Evolutionary conservation across 2,797 vertebrate genomes (phyloP).

Genomic region (Ctenopoma kingsleyae): DNA sequence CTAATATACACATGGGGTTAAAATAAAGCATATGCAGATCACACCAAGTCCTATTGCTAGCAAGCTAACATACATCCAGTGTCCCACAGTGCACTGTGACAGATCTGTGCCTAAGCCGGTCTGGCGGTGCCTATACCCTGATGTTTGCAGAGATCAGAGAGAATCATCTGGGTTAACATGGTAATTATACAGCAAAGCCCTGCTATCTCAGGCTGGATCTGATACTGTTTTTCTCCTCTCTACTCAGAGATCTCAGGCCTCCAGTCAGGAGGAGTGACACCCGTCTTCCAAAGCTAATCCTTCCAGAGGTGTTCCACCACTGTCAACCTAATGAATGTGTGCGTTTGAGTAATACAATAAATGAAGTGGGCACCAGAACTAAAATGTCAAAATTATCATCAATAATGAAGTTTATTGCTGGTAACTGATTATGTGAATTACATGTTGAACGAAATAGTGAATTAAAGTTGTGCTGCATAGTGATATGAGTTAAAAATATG

Average conservation of each 20-base stretch:
- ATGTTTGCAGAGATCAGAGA: slow-evolving; percentile 87
- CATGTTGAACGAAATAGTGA: not conserved
- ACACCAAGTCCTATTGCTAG: slow-evolving; percentile 67
- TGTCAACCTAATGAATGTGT: slow-evolving; percentile 86
- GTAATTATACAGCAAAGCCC: slow-evolving; percentile 85
- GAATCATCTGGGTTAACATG: slow-evolving; percentile 87
- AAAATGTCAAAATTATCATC: slow-evolving; percentile 13
- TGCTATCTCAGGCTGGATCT: slow-evolving; percentile 86
- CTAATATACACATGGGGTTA: slow-evolving; percentile 63
- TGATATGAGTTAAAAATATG: not conserved
- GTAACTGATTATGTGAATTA: not conserved
- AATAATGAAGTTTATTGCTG: not conserved
- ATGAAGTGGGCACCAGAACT: slow-evolving; percentile 13
- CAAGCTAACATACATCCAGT: slow-evolving; percentile 71
- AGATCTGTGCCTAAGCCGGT: slow-evolving; percentile 81
- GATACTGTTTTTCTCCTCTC: slow-evolving; percentile 84
- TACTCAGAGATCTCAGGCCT: slow-evolving; percentile 83
- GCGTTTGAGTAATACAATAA: slow-evolving; percentile 40
- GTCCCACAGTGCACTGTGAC: slow-evolving; percentile 77
- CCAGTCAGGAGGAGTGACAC: slow-evolving; percentile 81
- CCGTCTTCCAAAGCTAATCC: slow-evolving; percentile 86
- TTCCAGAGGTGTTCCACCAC: slow-evolving; percentile 84
- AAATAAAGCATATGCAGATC: slow-evolving; percentile 74
- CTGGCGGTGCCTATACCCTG: slow-evolving; percentile 78
- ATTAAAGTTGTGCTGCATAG: not conserved